Percentiles rank a stretch among this genome's conserved stretches.
These are phyloP conservation scores for Coryphaenoides rupestris DNA, from an alignment of 2,113 vertebrate genomes.

Conservation along the genomic window DNA sequence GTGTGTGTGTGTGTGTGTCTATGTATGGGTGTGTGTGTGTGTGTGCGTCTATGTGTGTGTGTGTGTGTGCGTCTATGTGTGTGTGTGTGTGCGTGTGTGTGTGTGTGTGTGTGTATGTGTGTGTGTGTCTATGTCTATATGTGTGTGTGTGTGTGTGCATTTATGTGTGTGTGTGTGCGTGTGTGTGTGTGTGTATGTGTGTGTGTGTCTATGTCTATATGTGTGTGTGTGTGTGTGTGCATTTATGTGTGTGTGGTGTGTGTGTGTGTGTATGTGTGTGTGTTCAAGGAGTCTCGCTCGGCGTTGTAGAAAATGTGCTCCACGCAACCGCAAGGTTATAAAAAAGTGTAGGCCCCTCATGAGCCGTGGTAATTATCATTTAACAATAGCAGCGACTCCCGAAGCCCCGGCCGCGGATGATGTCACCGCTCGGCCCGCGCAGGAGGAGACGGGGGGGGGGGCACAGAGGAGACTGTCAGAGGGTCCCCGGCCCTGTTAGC, in stretches of 20 bases:
- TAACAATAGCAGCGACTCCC: constrained; percentile 65
- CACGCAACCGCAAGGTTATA: constrained; percentile 67
- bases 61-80: constrained; percentile 35
- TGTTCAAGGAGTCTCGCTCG: constrained; percentile 37
- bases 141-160: constrained; percentile 11
- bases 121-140: constrained; percentile 25
- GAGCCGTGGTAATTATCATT: constrained; percentile 68
- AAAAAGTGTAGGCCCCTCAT: constrained; percentile 66
- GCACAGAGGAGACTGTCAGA: constrained; percentile 35
- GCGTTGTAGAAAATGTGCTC: constrained; percentile 67
- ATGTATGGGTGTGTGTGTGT: no score
- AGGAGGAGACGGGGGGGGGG: constrained; percentile 34
- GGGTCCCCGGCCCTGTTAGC: constrained; percentile 15
- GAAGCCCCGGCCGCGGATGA: constrained; percentile 56
- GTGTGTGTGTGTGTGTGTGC: no score
- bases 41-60: background rate
- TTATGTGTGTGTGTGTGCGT: no score
- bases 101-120: constrained; percentile 2
- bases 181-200: no score
- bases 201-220: no score
- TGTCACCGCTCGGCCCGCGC: constrained; percentile 40
- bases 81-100: no score
- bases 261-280: constrained; percentile 1
- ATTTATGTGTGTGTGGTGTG: constrained; percentile 30
- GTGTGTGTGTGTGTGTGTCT: constrained; percentile 26